Percentiles rank a stretch among this genome's conserved stretches.
These are phyloP conservation scores for Molothrus aeneus DNA, from an alignment of 2,797 vertebrate genomes.

Conservation along the genomic window DNA sequence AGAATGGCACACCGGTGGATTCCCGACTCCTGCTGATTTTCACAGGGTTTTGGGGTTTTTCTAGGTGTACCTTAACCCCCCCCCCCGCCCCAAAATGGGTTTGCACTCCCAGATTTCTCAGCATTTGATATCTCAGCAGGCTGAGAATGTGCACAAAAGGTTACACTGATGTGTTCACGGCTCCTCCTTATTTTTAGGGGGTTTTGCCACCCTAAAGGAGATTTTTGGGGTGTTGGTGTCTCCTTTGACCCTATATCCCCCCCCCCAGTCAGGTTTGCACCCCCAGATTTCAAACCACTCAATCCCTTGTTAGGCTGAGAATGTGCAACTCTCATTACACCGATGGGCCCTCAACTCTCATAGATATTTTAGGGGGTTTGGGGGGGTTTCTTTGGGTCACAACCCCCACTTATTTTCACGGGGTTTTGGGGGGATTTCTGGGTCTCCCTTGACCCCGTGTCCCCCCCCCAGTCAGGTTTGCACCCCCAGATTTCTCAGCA, in stretches of 20 bases:
- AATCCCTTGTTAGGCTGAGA: background rate
- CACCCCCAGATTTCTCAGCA: background rate
- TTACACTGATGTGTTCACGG: rapidly evolving
- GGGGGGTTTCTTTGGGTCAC: background rate
- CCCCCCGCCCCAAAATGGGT: rapidly evolving
- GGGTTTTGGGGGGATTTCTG: rapidly evolving
- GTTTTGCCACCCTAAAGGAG: background rate
- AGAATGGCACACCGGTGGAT: rapidly evolving
- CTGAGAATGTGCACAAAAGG: rapidly evolving
- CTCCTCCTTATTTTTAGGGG: background rate
- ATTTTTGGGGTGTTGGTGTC: background rate
- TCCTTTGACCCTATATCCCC: too few species aligned
- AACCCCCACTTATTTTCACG: too few species aligned
- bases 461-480: background rate
- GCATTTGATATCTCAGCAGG: rapidly evolving
- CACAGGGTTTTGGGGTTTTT: rapidly evolving
- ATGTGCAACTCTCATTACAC: background rate
- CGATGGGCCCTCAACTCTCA: rapidly evolving
- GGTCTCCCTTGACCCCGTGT: background rate
- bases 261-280: background rate
- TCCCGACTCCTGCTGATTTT: rapidly evolving
- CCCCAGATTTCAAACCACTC: background rate
- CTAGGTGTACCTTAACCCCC: background rate
- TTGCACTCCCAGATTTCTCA: background rate
- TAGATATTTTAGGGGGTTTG: background rate